Percentiles rank a stretch among this genome's conserved stretches.
These are phyloP conservation scores for Tanypteryx hageni DNA, from an alignment of 2,888 invertebrate genomes.

Conservation along the genomic window DNA sequence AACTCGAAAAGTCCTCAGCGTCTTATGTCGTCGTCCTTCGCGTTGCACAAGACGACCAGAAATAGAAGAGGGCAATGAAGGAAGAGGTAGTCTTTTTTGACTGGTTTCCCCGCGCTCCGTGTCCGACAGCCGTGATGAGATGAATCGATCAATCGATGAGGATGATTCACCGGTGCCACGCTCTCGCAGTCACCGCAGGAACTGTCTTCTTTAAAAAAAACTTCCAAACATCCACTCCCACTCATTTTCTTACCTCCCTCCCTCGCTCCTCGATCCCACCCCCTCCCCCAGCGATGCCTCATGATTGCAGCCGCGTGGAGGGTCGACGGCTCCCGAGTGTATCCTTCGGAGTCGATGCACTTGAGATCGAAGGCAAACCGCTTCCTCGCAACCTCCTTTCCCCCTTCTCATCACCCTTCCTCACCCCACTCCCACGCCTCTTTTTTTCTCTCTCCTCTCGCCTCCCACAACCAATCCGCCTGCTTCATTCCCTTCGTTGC, in stretches of 20 bases:
- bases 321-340: neutral
- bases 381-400: neutral
- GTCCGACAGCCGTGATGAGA: neutral
- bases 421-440: no score
- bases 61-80: no score
- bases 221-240: neutral
- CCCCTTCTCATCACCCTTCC: no score
- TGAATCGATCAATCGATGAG: neutral
- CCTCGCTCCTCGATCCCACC: neutral
- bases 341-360: constrained; percentile 22
- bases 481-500: no score
- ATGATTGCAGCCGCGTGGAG: neutral
- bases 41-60: no score
- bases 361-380: neutral
- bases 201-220: neutral
- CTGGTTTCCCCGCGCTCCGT: no score
- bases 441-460: no score
- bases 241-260: neutral
- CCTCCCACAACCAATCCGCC: no score
- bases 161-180: neutral
- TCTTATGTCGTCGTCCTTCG: neutral
- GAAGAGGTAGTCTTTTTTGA: no score
- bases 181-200: neutral
- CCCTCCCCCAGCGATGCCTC: neutral
- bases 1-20: neutral